Base-by-base conservation (phyloP, 2,888 invertebrate species). In the Panzeria rudis region DNA sequence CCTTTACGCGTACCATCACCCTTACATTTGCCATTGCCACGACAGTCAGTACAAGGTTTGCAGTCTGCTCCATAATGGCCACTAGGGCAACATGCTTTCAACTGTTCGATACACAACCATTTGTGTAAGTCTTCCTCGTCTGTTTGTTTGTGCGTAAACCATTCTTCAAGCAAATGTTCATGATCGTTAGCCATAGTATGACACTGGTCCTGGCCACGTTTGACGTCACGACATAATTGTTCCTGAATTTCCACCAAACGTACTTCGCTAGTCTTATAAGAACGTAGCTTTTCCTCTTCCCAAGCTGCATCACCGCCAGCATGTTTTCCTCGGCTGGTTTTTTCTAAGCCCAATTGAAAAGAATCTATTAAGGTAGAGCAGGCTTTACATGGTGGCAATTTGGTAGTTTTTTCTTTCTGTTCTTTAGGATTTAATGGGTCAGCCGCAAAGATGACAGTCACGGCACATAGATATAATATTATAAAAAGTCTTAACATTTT, bases 251-350 rank as follows among this genome's bases (percentile, higher is more conserved):
- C 99, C 15, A 97, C 95, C 52, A 98, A 93, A 66, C 99, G 94
- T 80, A 98, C 95, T 94, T 98, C 98, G 91, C 98, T 97, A 11
- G 94, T 95, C 86, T 96, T 95, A 91, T 98, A 98, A 1, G 95
- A 95, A 69, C 95, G 95, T 72, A 97, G 92, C 88, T 97, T 97
- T 89, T 97, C 95, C 91, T 97, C 97, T 91, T 98, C 98, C 97
- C 98, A 98, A 6, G 97, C 97, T 0, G 97, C 95, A 91, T 98
- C 98, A 0, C 98, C 98, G 4, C 98, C 98, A 88, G 97, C 98
- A 92, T 96, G 98, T 92, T 97, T 97, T 13, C 96, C 97, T 88
- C 97, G 94, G n/a, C 95, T 93, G 0, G 86, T 35, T 54, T 62
- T 66, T 6, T 76, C 82, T 38, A 82, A 47, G 5, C 83, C 90